These are phyloP conservation scores for Microctenopoma lineatum DNA, from an alignment of 2,797 vertebrate species.

Conservation along the genomic window DNA sequence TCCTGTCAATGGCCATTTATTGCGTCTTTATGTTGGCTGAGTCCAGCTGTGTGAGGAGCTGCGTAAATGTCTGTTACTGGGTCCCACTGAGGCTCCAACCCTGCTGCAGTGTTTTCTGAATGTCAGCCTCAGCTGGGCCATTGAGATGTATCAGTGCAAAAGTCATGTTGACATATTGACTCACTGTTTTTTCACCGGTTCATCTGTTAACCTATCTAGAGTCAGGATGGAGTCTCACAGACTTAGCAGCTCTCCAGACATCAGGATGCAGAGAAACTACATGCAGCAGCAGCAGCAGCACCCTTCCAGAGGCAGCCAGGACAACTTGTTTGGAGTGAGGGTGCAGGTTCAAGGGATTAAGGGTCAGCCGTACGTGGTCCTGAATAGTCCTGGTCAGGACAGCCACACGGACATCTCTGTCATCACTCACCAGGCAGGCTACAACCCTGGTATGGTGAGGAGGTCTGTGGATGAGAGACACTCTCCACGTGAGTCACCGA, in stretches of 20 bases:
- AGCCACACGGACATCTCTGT: constrained; percentile 67
- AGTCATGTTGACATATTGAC: constrained; percentile 24
- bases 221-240: constrained; percentile 86
- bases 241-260: constrained; percentile 76
- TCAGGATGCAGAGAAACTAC: constrained; percentile 76
- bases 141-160: constrained; percentile 53
- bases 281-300: constrained; percentile 74
- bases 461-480: constrained; percentile 59
- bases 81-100: constrained; percentile 23
- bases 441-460: constrained; percentile 63
- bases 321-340: constrained; percentile 88
- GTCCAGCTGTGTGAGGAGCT: constrained; percentile 64
- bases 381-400: constrained; percentile 87
- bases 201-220: constrained; percentile 19
- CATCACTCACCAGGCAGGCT: constrained; percentile 71
- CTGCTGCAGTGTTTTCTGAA: constrained; percentile 72
- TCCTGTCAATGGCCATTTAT: constrained; percentile 53
- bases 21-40: constrained; percentile 45
- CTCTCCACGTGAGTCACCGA: constrained; percentile 68
- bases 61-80: constrained; percentile 34
- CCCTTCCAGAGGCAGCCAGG: constrained; percentile 61
- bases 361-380: constrained; percentile 92
- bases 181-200: constrained; percentile 42
- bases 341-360: constrained; percentile 93
- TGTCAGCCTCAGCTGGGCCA: constrained; percentile 38